Base-by-base conservation (phyloP, 2,113 vertebrate genomes). In the Xiphorhynchus elegans region DNA sequence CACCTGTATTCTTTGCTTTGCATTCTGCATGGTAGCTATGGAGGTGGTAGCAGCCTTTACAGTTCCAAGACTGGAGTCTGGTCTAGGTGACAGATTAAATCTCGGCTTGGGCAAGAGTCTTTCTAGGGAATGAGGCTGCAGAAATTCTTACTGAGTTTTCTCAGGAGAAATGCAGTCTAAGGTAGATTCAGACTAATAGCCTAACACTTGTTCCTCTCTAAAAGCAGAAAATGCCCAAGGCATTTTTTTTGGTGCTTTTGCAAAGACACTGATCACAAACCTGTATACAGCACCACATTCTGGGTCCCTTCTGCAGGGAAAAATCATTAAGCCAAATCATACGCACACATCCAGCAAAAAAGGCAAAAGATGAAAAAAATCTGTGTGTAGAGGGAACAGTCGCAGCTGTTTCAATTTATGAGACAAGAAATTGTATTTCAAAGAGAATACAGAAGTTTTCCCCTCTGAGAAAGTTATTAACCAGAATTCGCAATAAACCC, bases 351-450 rank as follows among this genome's bases (percentile, higher is more conserved):
- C 84, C 90, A 93, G 78, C 31, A 89, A 96, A 87, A 95, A 90
- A 73, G 84, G 76, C 87, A 91, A 72, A 72, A 96, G 82, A 95
- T 69, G 91, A 96, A 96, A 94, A 82, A 92, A 79, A 53, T 5
- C 13, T 69, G 40, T 67, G 81, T 46, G 91, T 53, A 87, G 73
- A 93, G 82, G 94, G 95, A 97, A 85, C 70, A 88, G 92, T 62
- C n/a, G 4, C 19, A 53, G 95, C 91, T 89, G 87, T 97, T 97
- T 97, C 97, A 97, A 94, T 96, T 97, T 96, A 96, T 88, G 76
- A 97, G 97, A 96, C 89, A 74, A 96, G 96, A 97, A 97, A 97
- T 95, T 96, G 70, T 97, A 96, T 98, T 98, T 98, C 96, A 89
- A 96, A 96, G 95, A 84, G 67, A 97, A 94, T 74, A 84, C 86